Conservation (phyloP, 2,888 invertebrate species). For the Mythimna vitellina region DNA sequence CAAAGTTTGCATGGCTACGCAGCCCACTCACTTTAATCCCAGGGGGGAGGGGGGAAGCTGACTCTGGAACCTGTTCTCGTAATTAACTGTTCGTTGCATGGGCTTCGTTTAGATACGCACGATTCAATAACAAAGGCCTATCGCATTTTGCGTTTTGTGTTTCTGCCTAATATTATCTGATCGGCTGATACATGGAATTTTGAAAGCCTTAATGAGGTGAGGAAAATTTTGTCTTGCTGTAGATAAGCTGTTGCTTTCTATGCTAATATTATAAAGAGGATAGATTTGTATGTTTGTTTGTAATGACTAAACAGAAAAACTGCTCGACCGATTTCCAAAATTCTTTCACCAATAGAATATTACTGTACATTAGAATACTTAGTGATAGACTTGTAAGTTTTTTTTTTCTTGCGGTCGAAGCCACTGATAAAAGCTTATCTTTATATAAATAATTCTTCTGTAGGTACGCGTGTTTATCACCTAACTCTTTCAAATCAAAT, state of each 20-base stretch:
- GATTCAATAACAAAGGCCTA: slow-evolving; percentile 32
- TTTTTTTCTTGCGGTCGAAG: too few relatives aligned
- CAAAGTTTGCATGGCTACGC: slow-evolving; percentile 63
- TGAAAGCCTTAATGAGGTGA: not conserved
- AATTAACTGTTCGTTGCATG: slow-evolving; percentile 53
- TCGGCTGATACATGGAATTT: not conserved
- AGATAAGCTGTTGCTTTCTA: not conserved
- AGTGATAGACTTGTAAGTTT: too few relatives aligned
- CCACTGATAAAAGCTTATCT: too few relatives aligned
- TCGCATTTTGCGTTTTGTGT: slow-evolving; percentile 16
- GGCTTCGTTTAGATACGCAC: slow-evolving; percentile 33
- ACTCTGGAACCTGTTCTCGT: slow-evolving; percentile 44
- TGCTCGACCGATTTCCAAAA: too few relatives aligned
- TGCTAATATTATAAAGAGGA: too few relatives aligned
- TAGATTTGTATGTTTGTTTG: too few relatives aligned
- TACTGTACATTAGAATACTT: too few relatives aligned
- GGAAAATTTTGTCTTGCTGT: not conserved
- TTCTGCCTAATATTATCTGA: slow-evolving; percentile 23
- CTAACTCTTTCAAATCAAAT: too few relatives aligned
- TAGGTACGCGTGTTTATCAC: too few relatives aligned
- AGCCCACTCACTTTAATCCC: slow-evolving; percentile 37
- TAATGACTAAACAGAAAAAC: too few relatives aligned
- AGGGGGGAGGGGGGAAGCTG: slow-evolving; percentile 13
- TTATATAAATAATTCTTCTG: too few relatives aligned
- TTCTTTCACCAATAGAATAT: too few relatives aligned